Evolutionary conservation across 2,797 vertebrate genomes (phyloP).

Genomic region (Bovichtus variegatus): DNA sequence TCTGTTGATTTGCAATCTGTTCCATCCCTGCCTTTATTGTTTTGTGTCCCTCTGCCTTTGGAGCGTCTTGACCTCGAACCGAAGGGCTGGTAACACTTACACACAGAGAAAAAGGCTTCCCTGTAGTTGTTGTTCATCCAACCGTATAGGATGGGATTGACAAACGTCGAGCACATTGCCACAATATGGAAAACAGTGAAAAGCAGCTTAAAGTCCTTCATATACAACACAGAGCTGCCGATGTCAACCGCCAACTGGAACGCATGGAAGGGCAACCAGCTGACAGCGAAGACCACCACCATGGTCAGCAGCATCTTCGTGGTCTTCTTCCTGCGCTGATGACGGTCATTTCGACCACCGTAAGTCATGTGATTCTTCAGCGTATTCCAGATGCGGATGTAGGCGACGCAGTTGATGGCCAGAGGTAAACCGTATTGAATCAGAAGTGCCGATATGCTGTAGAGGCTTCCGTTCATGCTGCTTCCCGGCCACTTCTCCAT

Average conservation of each 20-base stretch:
- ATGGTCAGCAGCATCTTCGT: constrained; percentile 96
- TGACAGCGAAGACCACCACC: constrained; percentile 94
- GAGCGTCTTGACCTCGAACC: constrained; percentile 6
- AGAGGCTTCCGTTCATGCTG: constrained; percentile 89
- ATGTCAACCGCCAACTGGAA: constrained; percentile 96
- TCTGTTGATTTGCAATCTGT: constrained; percentile 66
- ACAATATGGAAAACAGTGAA: constrained; percentile 94
- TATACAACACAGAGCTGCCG: constrained; percentile 88
- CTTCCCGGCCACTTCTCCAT: constrained; percentile 92
- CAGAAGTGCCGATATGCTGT: constrained; percentile 91
- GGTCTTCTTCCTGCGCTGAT: constrained; percentile 90
- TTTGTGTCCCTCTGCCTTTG: constrained; percentile 42
- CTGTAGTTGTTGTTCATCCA: constrained; percentile 99
- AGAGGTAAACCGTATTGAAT: constrained; percentile 93
- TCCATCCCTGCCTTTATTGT: constrained; percentile 44
- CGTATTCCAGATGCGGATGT: constrained; percentile 92
- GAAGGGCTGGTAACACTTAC: constrained; percentile 83
- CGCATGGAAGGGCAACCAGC: constrained; percentile 95
- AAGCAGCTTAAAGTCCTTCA: constrained; percentile 94
- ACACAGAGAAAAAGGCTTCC: constrained; percentile 91
- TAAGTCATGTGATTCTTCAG: constrained; percentile 88
- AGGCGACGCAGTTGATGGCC: constrained; percentile 91
- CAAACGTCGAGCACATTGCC: constrained; percentile 96
- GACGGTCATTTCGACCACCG: constrained; percentile 76
- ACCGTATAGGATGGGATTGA: constrained; percentile 95